phyloP scores from a whole-genome alignment of 2,113 vertebrate genomes.

The Ceuthmochares aereus region DNA sequence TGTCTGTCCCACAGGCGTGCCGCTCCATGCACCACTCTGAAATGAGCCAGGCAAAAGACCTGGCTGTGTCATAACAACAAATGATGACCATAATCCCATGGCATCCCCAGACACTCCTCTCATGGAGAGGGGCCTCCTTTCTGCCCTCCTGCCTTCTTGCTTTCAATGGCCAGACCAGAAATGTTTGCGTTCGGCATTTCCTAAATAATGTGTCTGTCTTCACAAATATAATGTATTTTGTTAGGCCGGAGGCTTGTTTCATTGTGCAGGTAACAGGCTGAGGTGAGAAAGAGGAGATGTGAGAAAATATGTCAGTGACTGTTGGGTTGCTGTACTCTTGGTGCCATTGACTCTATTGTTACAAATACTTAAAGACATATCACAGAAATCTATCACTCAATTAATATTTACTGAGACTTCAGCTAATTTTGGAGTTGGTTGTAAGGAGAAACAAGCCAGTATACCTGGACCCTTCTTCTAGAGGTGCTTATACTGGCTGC shows the following conservation, averaged over 20 bases:
- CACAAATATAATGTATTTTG: neutral
- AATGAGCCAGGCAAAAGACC: neutral
- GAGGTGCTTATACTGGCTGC: neutral
- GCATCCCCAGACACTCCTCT: neutral
- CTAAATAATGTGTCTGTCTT: neutral
- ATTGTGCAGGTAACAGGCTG: neutral
- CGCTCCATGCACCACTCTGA: rapidly evolving
- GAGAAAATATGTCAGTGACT: neutral
- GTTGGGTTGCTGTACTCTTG: neutral
- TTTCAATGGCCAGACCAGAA: neutral
- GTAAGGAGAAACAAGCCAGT: neutral
- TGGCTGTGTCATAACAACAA: neutral
- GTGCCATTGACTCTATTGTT: neutral
- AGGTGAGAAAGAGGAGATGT: rapidly evolving
- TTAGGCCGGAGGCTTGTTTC: neutral
- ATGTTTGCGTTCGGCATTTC: neutral
- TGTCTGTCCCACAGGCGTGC: rapidly evolving
- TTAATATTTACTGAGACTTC: neutral
- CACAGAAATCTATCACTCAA: neutral
- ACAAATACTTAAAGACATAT: neutral
- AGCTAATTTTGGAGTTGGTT: neutral
- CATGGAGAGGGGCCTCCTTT: neutral
- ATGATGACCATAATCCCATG: rapidly evolving
- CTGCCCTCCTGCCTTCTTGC: neutral
- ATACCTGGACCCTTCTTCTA: neutral